Evolutionary conservation across 2,888 invertebrate species (phyloP), one percentile per base, ranked within the genome.

Genomic region (Cephus rjabovi): DNA sequence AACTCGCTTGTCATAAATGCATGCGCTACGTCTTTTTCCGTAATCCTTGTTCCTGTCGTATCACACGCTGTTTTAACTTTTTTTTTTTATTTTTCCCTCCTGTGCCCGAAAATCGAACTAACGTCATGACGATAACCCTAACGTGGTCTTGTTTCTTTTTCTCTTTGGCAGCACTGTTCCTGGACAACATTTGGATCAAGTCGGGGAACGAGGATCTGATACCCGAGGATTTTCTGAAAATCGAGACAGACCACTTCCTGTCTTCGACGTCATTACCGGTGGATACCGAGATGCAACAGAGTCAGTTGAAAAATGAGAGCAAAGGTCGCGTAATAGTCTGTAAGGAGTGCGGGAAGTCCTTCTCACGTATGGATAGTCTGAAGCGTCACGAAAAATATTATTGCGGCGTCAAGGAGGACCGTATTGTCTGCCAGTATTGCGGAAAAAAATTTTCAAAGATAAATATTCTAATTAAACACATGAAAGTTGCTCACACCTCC

Each of bases 371-470:
- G 56, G 89, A 89, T 78, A 89, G 89, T 74, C 82, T 89, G 15
- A 86, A 86, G 40, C 86, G 89, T 73, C 89, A 89, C 82, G 86
- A 88, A 80, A 89, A 89, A 83, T 81, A 83, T 31, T 89, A 89
- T 79, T 89, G 89, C 77, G 83, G 83, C 75, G 86, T 83, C 37
- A 88, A 86, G 37, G 80, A 74, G 74, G 81, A 79, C 3, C 74
- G 79, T 77, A 83, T 78, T 33, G 23, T 30, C 12, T 31, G 34
- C 6, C 37, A 33, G 31, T n/a, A 75, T 76, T 80, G 85, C 40
- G 86, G 81, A 37, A 81, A 81, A 34, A 81, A 80, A 33, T 85
- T 84, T 31, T 74, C 75, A 2, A 84, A 83, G 30, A 79, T 73
- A 3, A 33, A 79, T 4, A 81, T 79, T 12, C 68, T 83, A 35